Evolutionary conservation across 2,888 invertebrate genomes (phyloP), one percentile per base, ranked within the genome.

Genomic region (Anorthoa munda): DNA sequence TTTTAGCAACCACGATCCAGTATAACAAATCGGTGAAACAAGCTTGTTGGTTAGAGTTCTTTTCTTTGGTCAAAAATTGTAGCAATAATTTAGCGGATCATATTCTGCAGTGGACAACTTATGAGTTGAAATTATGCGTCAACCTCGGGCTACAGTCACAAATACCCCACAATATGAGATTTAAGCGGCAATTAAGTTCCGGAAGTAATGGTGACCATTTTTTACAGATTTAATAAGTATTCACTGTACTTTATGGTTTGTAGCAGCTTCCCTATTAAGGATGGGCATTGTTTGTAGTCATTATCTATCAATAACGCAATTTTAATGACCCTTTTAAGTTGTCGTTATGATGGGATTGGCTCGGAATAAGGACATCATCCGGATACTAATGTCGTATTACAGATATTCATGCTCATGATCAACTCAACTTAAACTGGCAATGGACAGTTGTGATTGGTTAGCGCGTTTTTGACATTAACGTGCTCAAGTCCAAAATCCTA

Each of bases 111-210:
- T 48, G 9, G 9, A 39, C 31, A 5, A 7, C 9, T 26, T 0
- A 64, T 17, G 17, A 21, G 31, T 56, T 21, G 18, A 66, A 17
- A 70, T 70, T n/a, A 45, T n/a, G 18, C 23, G 18, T 39, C 39
- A 66, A 23, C 13, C 13, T 59, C 21, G 1, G 13, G 1, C 12
- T 26, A 21, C 21, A 71, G 53, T n/a, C 69, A 45, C 21, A 55
- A 70, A 72, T 31, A 9, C 18, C 5, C 2, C 21, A 71, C 21
- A 21, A 72, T 72, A 71, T 56, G 72, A 72, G 21, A 2, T 51
- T 18, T 50, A 48, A 50, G 17, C 31, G 26, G 3, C n/a, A 39
- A 51, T 72, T 18, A 74, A 59, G 45, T 31, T 51, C 21, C 50
- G n/a, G 39, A 72, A 74, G 51, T 73, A 21, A 50, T 74, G 0